These are phyloP conservation scores for Pteropus alecto DNA, from an alignment of 2,113 vertebrate genomes.

Conservation along the genomic window DNA sequence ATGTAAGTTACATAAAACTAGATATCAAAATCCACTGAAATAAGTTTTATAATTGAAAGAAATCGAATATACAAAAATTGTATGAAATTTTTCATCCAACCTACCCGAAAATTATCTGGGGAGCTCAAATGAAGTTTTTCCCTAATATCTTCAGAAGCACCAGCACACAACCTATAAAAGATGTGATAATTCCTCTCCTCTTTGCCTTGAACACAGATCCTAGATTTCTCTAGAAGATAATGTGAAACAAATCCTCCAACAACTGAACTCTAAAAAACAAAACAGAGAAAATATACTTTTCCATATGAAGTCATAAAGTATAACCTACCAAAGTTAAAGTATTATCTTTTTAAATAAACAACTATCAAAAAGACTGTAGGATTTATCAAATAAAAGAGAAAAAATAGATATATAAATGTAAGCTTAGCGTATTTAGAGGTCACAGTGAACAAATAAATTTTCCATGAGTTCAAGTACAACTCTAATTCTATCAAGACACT, in stretches of 20 bases:
- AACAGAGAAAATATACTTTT: conserved; percentile 58
- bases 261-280: conserved; percentile 89
- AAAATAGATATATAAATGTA: neutral
- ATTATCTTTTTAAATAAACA: conserved; percentile 26
- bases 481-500: neutral
- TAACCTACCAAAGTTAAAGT: neutral
- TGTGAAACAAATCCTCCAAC: conserved; percentile 98
- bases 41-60: neutral
- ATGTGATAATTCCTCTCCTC: conserved; percentile 99
- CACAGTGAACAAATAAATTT: neutral
- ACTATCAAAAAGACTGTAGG: neutral
- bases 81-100: conserved; percentile 70
- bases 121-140: conserved; percentile 93
- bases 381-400: neutral
- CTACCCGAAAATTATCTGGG: conserved; percentile 94
- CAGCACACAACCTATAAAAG: conserved; percentile 97
- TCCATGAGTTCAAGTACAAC: neutral
- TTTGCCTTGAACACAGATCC: conserved; percentile 95
- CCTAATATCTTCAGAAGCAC: conserved; percentile 94
- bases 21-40: neutral
- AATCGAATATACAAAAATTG: neutral
- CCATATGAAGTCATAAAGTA: neutral
- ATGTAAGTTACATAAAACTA: neutral
- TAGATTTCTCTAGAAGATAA: conserved; percentile 98
- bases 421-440: neutral